Evolutionary conservation across 2,113 vertebrate species (phyloP).

Genomic region (Chunga burmeisteri): DNA sequence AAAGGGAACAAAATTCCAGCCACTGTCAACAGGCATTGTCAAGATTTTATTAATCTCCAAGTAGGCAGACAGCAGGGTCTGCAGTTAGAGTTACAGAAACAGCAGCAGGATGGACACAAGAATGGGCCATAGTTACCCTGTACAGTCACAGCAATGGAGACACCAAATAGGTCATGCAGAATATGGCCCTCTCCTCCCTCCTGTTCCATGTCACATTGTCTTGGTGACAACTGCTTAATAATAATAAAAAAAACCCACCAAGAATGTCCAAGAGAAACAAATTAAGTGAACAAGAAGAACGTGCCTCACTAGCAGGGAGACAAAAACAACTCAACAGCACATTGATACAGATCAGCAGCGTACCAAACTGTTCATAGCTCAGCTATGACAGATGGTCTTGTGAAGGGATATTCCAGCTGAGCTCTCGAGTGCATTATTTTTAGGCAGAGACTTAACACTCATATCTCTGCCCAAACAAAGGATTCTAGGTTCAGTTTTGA

Average conservation of each 20-base stretch:
- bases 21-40: neutral
- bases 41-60: neutral
- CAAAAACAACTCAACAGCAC: neutral
- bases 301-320: neutral
- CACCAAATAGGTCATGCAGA: neutral
- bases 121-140: neutral
- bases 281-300: neutral
- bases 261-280: neutral
- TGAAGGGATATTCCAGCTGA: neutral
- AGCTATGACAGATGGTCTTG: neutral
- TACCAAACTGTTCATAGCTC: neutral
- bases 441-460: neutral
- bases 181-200: neutral
- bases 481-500: neutral
- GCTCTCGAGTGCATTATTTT: neutral
- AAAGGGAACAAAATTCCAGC: neutral
- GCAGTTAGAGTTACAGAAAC: neutral
- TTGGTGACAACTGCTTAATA: neutral
- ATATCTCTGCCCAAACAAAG: neutral
- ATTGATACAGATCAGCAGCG: neutral
- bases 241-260: too few relatives aligned
- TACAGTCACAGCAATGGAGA: neutral
- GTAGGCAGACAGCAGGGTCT: neutral
- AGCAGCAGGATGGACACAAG: neutral
- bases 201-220: neutral